Percentiles rank a stretch among this genome's conserved stretches.
phyloP scores from a whole-genome alignment of 2,888 invertebrate genomes.

The Myathropa florea region DNA sequence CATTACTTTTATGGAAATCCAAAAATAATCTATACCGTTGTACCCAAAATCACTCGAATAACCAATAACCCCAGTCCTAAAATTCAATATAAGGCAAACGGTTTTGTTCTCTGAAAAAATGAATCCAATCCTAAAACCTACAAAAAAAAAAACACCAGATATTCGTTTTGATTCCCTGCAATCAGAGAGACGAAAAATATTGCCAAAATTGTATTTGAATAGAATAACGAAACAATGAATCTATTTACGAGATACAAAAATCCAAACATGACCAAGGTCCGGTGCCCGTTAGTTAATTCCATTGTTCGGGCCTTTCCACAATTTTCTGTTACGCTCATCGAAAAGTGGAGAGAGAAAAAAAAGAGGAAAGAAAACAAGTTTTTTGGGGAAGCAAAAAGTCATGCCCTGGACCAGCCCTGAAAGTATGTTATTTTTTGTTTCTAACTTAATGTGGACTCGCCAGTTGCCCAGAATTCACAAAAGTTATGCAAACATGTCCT shows the following conservation, averaged over 20 bases:
- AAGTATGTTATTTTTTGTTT: neutral
- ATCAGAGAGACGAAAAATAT: neutral
- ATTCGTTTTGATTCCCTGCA: neutral
- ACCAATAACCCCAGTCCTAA: too few species aligned
- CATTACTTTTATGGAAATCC: too few species aligned
- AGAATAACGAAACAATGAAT: neutral
- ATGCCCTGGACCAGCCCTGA: neutral
- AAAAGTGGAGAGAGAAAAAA: neutral
- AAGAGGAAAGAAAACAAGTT: neutral
- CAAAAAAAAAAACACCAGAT: neutral
- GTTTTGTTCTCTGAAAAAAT: neutral
- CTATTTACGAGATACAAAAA: neutral
- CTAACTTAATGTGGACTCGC: neutral
- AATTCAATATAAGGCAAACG: too few species aligned
- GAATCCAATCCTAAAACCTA: neutral
- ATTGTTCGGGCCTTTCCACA: neutral
- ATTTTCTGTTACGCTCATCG: too few species aligned
- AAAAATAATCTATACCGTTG: too few species aligned
- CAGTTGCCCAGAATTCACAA: neutral
- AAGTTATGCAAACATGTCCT: neutral
- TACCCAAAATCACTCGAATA: too few species aligned
- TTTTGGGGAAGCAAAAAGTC: neutral
- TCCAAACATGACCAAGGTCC: neutral
- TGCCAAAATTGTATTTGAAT: neutral
- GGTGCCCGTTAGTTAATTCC: neutral